phyloP scores from a whole-genome alignment of 1,140 invertebrate genomes.

The Mylabris phalerata region DNA sequence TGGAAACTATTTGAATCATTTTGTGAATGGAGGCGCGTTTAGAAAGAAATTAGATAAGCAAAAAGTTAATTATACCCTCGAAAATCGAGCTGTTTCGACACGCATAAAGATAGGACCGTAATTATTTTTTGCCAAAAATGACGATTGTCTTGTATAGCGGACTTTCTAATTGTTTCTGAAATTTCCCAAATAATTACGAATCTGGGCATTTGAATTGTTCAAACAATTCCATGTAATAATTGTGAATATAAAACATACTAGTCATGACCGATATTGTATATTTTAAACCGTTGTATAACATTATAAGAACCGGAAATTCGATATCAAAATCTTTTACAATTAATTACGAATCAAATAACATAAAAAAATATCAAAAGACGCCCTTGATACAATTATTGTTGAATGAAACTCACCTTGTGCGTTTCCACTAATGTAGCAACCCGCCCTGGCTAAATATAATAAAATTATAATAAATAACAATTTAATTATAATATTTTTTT shows the following conservation, averaged over 20 bases:
- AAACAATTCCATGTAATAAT: neutral
- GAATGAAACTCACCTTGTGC: slow-evolving; percentile 53
- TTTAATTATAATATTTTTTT: neutral
- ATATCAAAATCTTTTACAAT: neutral
- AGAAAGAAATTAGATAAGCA: no score
- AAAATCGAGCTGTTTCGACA: no score
- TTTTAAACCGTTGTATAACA: neutral
- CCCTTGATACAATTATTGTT: neutral
- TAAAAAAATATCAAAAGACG: no score
- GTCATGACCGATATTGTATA: neutral
- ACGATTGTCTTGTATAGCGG: no score
- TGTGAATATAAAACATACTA: neutral
- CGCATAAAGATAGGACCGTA: no score
- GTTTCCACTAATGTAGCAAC: slow-evolving; percentile 72
- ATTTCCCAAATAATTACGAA: no score
- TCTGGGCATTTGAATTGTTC: no score
- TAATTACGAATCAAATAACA: neutral
- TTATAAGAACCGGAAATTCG: neutral
- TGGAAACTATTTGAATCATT: no score
- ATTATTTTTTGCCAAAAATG: no score
- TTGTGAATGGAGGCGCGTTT: no score
- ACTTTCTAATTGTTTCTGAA: no score
- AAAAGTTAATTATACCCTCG: no score
- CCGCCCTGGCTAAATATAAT: slow-evolving; percentile 64
- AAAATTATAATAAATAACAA: neutral